phyloP scores from a whole-genome alignment of 2,113 vertebrate genomes.

The Tinamus guttatus region DNA sequence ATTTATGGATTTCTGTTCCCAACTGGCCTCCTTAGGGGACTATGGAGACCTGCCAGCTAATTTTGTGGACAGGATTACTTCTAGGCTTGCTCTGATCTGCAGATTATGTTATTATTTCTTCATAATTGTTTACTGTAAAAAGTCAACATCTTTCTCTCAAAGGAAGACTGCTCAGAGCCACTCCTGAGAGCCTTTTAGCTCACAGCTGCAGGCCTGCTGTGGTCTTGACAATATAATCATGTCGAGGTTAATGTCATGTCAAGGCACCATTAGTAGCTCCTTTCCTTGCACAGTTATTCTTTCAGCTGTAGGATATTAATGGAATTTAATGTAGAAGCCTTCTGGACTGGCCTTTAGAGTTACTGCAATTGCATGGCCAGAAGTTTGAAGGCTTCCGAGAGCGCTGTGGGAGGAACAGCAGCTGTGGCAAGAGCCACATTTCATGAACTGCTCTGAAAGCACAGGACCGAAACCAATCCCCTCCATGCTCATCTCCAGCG shows the following conservation, averaged over 20 bases:
- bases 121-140: constrained; percentile 60
- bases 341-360: neutral
- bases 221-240: constrained; percentile 27
- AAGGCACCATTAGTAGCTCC: neutral
- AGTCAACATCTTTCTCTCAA: constrained; percentile 46
- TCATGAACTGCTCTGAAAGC: neutral
- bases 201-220: constrained; percentile 7
- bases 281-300: neutral
- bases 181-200: constrained; percentile 9
- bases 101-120: constrained; percentile 59
- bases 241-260: constrained; percentile 32
- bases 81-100: constrained; percentile 48
- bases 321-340: constrained; percentile 4
- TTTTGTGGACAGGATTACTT: constrained; percentile 38
- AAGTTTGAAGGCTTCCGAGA: neutral
- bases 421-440: neutral
- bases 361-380: neutral
- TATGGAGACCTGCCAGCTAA: constrained; percentile 30
- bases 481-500: neutral
- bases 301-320: constrained; percentile 25
- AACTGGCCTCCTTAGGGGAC: neutral
- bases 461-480: neutral
- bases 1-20: constrained; percentile 30
- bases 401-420: neutral
- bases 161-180: constrained; percentile 8